These are phyloP conservation scores for Osmerus eperlanus DNA, from an alignment of 2,113 vertebrate genomes.

Conservation along the genomic window DNA sequence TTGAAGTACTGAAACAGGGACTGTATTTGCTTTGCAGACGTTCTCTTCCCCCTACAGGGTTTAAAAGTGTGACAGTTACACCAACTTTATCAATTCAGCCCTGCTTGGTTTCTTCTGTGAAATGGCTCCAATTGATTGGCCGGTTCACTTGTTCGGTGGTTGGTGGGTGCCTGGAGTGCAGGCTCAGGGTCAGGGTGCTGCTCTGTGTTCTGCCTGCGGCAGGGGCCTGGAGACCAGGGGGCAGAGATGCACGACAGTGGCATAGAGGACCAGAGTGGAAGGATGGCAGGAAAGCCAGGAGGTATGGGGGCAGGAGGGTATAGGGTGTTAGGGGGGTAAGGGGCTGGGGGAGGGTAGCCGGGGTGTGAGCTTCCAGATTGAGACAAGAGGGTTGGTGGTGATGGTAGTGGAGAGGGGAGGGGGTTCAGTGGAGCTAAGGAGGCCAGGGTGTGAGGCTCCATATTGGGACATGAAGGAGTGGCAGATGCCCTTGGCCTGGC, in stretches of 20 bases:
- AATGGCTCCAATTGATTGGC: constrained; percentile 51
- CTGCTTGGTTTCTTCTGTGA: constrained; percentile 28
- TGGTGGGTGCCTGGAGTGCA: constrained; percentile 33
- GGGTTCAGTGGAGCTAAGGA: constrained; percentile 13
- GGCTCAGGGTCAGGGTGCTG: constrained; percentile 23
- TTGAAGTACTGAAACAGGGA: constrained; percentile 55
- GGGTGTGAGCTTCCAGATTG: not conserved
- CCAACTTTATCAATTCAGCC: constrained; percentile 47
- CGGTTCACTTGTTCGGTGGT: constrained; percentile 39
- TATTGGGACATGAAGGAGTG: constrained; percentile 53
- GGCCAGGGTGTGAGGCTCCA: constrained; percentile 21
- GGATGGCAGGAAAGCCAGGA: not conserved
- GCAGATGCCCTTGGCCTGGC: constrained; percentile 47
- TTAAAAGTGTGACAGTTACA: constrained; percentile 60
- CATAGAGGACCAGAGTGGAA: not conserved
- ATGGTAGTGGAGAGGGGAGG: too few species aligned
- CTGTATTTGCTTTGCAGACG: constrained; percentile 64
- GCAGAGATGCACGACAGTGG: not conserved
- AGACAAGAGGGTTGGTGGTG: too few species aligned
- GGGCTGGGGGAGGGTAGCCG: constrained; percentile 16
- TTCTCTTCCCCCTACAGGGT: constrained; percentile 47
- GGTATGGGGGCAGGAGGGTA: not conserved
- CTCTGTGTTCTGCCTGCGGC: constrained; percentile 15
- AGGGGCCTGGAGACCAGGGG: too few species aligned
- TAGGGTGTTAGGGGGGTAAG: not conserved